Evolutionary conservation across 2,797 vertebrate species (phyloP).

Genomic region (Pogonophryne albipinna): DNA sequence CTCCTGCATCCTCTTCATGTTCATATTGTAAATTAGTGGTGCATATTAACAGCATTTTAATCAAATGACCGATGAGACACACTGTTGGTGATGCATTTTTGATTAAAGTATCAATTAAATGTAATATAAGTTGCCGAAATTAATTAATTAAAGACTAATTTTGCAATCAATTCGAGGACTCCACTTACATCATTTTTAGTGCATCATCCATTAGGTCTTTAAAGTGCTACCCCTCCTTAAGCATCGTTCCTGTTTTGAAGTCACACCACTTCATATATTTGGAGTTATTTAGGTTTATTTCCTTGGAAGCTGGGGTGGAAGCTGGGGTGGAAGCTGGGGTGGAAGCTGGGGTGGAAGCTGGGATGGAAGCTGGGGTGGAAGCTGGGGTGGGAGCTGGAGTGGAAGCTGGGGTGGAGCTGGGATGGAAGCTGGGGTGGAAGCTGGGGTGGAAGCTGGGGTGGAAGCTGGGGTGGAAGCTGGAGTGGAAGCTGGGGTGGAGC

Average conservation of each 20-base stretch:
- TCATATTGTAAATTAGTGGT: neutral
- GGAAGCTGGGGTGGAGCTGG: too few relatives aligned
- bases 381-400: too few relatives aligned
- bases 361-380: too few relatives aligned
- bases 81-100: neutral
- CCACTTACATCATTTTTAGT: constrained; percentile 6
- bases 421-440: too few relatives aligned
- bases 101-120: constrained; percentile 31
- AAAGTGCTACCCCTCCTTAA: constrained; percentile 12
- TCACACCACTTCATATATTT: neutral
- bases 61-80: neutral
- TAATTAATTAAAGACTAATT: constrained; percentile 12
- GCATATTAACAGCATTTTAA: neutral
- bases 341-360: too few relatives aligned
- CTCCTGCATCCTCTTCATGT: too few relatives aligned
- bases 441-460: too few relatives aligned
- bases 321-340: too few relatives aligned
- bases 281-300: neutral
- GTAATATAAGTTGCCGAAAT: constrained; percentile 27
- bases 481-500: too few relatives aligned
- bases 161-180: constrained; percentile 15
- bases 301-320: too few relatives aligned
- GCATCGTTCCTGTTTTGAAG: constrained; percentile 6
- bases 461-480: too few relatives aligned
- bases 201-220: constrained; percentile 8